Evolutionary conservation across 2,888 invertebrate genomes (phyloP).

Genomic region (Himalopsyche kuldschensis): DNA sequence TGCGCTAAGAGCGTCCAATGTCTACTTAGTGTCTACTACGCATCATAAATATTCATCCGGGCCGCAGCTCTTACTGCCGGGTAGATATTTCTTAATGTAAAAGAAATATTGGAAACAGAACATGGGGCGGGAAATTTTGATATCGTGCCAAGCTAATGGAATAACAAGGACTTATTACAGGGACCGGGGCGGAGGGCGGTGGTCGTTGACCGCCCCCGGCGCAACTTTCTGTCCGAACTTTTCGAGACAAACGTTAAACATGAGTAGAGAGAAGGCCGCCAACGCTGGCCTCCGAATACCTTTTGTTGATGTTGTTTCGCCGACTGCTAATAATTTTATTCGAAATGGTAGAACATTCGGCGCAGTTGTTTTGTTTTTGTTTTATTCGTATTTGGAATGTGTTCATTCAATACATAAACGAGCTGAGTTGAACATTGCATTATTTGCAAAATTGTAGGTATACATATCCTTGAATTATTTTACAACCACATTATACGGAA

Average conservation of each 20-base stretch:
- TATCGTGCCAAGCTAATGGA: constrained; percentile 39
- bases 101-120: constrained; percentile 36
- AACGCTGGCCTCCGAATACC: constrained; percentile 13
- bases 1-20: constrained; percentile 20
- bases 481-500: too few species aligned
- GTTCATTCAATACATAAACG: neutral
- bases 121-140: constrained; percentile 28
- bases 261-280: constrained; percentile 7
- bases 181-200: neutral
- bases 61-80: constrained; percentile 3
- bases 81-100: constrained; percentile 36
- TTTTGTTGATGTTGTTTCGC: constrained; percentile 6
- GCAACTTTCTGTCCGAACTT: neutral
- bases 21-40: constrained; percentile 39
- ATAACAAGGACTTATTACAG: constrained; percentile 38
- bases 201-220: neutral
- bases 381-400: neutral
- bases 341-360: neutral
- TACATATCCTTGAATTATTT: too few species aligned
- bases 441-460: too few species aligned
- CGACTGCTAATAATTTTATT: neutral
- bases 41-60: constrained; percentile 40
- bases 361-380: neutral
- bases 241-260: constrained; percentile 25
- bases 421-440: too few species aligned